Base-by-base conservation (phyloP, 2,888 invertebrate species). In the Axea sp. region DNA sequence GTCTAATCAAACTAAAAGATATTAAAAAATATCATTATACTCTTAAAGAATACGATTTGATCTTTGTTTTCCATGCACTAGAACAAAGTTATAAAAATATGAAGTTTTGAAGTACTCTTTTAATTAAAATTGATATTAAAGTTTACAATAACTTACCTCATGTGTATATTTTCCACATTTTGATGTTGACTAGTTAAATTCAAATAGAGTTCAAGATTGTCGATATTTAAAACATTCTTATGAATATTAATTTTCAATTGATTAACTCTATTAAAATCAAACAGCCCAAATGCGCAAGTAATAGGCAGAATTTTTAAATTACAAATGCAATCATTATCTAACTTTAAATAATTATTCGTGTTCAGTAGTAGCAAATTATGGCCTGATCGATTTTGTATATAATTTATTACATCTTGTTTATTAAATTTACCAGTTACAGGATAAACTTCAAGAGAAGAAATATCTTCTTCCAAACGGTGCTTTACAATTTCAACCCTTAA, bases 301-400 rank as follows among this genome's bases (percentile, higher is more conserved):
- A 79, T 49, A 0, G 86, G 83, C 7, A 67, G 72, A n/a, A 83
- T 64, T 62, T 76, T 75, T 3, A 84, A 28, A 6, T 76, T 19
- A 7, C 80, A 86, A 5, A 39, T 55, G 5, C 19, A 64, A 12
- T 59, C 76, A 43, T 76, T 75, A 1, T 72, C 72, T 0, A 76
- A 28, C 1, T 11, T 62, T 5, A 78, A 15, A 0, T 88, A 84
- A 73, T 90, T 85, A 6, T 88, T 87, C 47, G 90, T 88, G 82
- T 92, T 92, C 15, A 93, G 87, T 0, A 92, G 78, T 39, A 91
- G 87, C 81, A 88, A 88, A 75, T 89, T 88, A 1, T 89, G 87
- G 0, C 88, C 88, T 62, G 89, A 89, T 74, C 69, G 64, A 15
- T 83, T 88, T 55, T 89, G 88, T 62, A 90, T 83, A 7, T 86